phyloP scores from a whole-genome alignment of 1,140 invertebrate genomes.

The Neuroterus valhalla region DNA sequence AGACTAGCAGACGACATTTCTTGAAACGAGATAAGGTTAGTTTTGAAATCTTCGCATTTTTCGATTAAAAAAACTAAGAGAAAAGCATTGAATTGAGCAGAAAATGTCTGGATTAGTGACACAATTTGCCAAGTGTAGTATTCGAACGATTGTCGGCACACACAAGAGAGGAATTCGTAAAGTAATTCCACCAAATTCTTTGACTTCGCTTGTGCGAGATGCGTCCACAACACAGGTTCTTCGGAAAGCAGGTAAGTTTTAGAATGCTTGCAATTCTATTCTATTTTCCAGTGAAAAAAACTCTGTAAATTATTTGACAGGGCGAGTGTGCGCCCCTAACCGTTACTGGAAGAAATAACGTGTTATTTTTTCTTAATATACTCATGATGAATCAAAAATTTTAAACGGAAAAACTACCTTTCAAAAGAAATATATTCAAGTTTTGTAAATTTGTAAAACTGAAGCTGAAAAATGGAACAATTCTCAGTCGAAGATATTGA shows the following conservation, averaged over 20 bases:
- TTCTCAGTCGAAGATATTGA: no score
- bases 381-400: no score
- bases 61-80: background rate
- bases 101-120: slow-evolving; percentile 61
- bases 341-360: background rate
- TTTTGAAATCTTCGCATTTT: background rate
- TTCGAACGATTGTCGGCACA: slow-evolving; percentile 36
- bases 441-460: no score
- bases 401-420: no score
- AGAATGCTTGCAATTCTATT: slow-evolving; percentile 29
- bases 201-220: slow-evolving; percentile 43
- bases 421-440: no score
- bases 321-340: background rate
- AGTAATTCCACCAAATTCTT: slow-evolving; percentile 29
- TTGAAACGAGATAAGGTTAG: background rate
- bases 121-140: slow-evolving; percentile 44
- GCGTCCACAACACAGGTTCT: slow-evolving; percentile 53
- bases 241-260: slow-evolving; percentile 56
- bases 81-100: background rate
- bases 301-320: slow-evolving; percentile 35
- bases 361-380: no score
- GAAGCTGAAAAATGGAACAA: no score
- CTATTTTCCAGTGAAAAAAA: background rate
- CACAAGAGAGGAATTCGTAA: slow-evolving; percentile 21
- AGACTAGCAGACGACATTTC: background rate